Conservation (phyloP, 2,797 vertebrate genomes). For the Helicolenus hilgendorfi region DNA sequence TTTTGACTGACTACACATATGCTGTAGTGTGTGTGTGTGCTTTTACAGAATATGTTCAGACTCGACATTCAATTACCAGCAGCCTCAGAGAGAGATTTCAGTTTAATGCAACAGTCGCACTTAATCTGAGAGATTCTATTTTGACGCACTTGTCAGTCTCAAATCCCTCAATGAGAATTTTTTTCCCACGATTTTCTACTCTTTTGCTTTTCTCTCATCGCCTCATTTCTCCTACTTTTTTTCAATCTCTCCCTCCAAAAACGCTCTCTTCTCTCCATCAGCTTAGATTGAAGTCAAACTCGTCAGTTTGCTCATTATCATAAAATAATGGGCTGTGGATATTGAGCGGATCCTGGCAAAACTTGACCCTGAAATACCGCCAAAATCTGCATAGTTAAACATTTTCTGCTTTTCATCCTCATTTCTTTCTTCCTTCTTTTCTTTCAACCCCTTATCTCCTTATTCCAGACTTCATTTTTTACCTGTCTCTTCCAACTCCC, state of each 20-base stretch:
- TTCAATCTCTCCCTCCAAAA: not conserved
- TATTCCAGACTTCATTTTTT: conserved; percentile 37
- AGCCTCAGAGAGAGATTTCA: conserved; percentile 67
- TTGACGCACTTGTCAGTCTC: conserved; percentile 58
- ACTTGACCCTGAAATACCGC: conserved; percentile 52
- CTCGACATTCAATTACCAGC: conserved; percentile 75
- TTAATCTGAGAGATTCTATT: conserved; percentile 65
- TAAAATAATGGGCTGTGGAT: conserved; percentile 88
- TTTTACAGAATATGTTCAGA: conserved; percentile 31
- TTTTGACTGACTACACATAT: not conserved
- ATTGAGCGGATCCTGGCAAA: conserved; percentile 59
- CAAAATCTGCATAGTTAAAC: conserved; percentile 50
- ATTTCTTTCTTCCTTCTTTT: not conserved
- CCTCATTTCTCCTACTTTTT: not conserved
- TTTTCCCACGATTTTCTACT: conserved; percentile 1
- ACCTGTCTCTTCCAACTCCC: conserved; percentile 17
- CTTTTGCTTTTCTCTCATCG: conserved; percentile 26
- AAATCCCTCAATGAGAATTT: conserved; percentile 59
- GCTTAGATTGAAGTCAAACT: conserved; percentile 69
- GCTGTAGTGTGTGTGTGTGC: not conserved
- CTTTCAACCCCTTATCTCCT: conserved; percentile 1
- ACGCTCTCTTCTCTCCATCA: conserved; percentile 40
- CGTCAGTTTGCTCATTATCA: conserved; percentile 85
- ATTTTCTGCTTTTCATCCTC: conserved; percentile 39
- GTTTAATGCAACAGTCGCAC: conserved; percentile 72